Evolutionary conservation across 1,140 invertebrate species (phyloP), one percentile per base, ranked within the genome.

Genomic region (Dreissena rostriformis): DNA sequence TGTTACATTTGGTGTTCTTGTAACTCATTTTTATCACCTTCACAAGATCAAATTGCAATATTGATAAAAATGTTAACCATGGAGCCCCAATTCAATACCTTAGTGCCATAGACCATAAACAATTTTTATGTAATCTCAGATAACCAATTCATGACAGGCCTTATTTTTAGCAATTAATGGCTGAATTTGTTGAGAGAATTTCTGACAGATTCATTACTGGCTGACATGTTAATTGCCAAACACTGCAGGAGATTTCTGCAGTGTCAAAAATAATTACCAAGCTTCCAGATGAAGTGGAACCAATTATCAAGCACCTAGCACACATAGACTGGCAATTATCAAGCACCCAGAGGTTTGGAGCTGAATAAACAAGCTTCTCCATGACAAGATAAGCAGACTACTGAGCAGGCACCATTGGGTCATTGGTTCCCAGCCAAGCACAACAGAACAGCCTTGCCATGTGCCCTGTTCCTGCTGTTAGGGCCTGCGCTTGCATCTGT

Each of bases 241-340:
- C 61, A 63, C 79, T 81, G 39, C 29, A 57, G 57, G 57, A 12
- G 71, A 81, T 81, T 73, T 73, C 71, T 81, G 68, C 68, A 81
- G 57, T 73, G 79, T 73, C 68, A 73, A 55, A 71, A 63, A 81
- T 73, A 73, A 73, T 73, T 81, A 73, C 70, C 55, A 81, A 73
- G 68, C 71, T 71, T 65, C 79, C 52, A 73, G 55, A 63, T 49
- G 68, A 72, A n/a, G 24, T 65, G 17, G 70, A 81, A 39, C 29
- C 71, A 73, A 81, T 81, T 81, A 81, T 68, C 79, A 81, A 73
- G 79, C 29, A 53, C 79, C 71, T 81, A 66, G 68, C 28, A 71
- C 53, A 73, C 39, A 55, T 65, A 81, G 68, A 72, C 39, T 81
- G 19, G 55, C 61, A 63, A 73, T 81, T 73, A 81, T 73, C 79